A percentile compares a stretch with the other conserved stretches of the same genome.
Evolutionary conservation across 1,140 invertebrate genomes (phyloP).

Genomic region (Saccostrea cuccullata): DNA sequence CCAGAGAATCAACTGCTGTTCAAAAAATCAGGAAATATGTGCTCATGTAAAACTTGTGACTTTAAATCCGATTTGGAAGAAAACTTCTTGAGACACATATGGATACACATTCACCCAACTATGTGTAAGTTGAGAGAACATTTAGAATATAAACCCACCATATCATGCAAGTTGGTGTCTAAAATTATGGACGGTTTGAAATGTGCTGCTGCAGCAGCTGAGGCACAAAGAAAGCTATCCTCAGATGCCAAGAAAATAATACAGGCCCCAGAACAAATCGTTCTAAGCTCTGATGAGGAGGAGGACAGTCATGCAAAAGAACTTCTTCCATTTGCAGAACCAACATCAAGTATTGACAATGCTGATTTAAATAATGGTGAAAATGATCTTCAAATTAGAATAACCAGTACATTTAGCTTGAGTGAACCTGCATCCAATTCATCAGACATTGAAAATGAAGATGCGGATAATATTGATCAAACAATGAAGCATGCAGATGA

Average conservation of each 20-base stretch:
- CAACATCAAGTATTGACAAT: background rate
- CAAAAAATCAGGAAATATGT: conserved; percentile 42
- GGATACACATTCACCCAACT: conserved; percentile 55
- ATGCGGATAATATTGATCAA: background rate
- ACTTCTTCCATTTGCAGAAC: background rate
- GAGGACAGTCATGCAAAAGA: background rate
- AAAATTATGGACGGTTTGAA: conserved; percentile 48
- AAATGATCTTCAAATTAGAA: conserved; percentile 47
- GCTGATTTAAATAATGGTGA: background rate
- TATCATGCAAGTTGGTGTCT: conserved; percentile 25
- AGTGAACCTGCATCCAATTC: conserved; percentile 39
- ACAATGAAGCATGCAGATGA: background rate
- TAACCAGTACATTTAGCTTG: conserved; percentile 52
- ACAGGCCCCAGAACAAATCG: conserved; percentile 27
- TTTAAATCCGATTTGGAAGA: conserved; percentile 42
- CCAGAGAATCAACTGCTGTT: conserved; percentile 47
- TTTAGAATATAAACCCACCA: background rate
- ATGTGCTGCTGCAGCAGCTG: background rate
- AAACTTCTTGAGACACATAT: conserved; percentile 50
- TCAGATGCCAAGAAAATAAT: conserved; percentile 18
- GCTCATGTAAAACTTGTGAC: conserved; percentile 48
- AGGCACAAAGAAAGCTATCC: background rate
- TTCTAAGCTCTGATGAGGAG: conserved; percentile 49
- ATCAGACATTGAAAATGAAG: background rate
- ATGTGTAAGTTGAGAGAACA: conserved; percentile 43